Evolutionary conservation across 2,888 invertebrate genomes (phyloP), one percentile per base, ranked within the genome.

Genomic region (Cosmorhoe ocellata): DNA sequence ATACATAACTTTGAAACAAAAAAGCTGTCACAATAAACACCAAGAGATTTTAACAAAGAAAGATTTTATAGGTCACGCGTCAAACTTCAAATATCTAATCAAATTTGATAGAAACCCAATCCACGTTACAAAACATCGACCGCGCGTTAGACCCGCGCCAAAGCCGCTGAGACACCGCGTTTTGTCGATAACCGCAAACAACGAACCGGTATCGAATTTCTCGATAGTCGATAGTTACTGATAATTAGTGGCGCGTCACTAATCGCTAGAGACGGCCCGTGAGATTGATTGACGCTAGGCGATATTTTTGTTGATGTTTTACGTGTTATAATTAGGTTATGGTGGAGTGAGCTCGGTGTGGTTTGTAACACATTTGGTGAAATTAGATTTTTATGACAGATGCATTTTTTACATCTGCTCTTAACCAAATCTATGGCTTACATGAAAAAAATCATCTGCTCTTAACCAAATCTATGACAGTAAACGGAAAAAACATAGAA

Each of bases 251-350:
- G 74, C 62, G 66, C 83, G 76, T 74, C 72, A 85, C 81, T 88
- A 88, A 89, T 82, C 62, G 63, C 57, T 66, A 65, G 64, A 51
- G 89, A 88, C 87, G 71, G 70, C 63, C 71, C 73, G 81, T 79
- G 71, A 78, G 74, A 81, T 76, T 87, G 88, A 89, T 79, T 81
- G 89, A 79, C 88, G 65, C 72, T 56, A 67, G 65, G 63, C 59
- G 59, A 65, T 72, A 84, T 74, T 64, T 59, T 59, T 67, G 69
- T 69, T 57, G 86, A 86, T 81, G 69, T 69, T 64, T 69, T 64
- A 67, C 64, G 71, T 64, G 72, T 71, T 74, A 81, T 78, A 81
- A 81, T 78, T 75, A 78, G 71, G 71, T 51, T 61, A 63, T 58
- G 73, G 72, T 69, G 67, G 67, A 67, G 69, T 74, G 72, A 65